Evolutionary conservation across 2,888 invertebrate genomes (phyloP).

Genomic region (Argyra leucocephala): DNA sequence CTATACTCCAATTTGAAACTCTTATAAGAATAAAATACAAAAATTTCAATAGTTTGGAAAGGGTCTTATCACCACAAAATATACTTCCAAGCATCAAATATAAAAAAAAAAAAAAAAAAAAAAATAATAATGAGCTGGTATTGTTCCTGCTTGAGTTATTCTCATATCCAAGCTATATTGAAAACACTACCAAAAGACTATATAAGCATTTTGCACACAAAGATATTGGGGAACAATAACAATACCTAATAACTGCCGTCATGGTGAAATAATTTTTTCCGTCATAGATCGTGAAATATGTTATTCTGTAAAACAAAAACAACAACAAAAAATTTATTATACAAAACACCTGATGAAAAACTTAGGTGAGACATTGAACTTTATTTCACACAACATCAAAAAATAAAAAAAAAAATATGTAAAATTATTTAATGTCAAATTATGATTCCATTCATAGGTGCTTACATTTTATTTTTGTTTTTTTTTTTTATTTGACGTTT

Average conservation of each 20-base stretch:
- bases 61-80: constrained; percentile 2
- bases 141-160: not conserved
- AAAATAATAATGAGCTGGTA: not conserved
- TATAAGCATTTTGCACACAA: too few species aligned
- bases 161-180: not conserved
- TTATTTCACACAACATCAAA: not conserved
- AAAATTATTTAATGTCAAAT: too few species aligned
- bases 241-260: not conserved
- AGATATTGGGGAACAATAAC: not conserved
- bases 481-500: too few species aligned
- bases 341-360: constrained; percentile 3
- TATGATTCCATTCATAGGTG: too few species aligned
- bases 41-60: not conserved
- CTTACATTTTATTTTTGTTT: too few species aligned
- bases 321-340: too few species aligned
- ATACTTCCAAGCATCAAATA: not conserved
- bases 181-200: too few species aligned
- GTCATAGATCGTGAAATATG: constrained; percentile 6
- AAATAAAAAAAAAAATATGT: not conserved
- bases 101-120: not conserved
- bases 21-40: too few species aligned
- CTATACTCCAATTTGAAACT: too few species aligned
- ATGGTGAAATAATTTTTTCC: not conserved
- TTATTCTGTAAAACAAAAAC: not conserved
- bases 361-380: constrained; percentile 2